Evolutionary conservation across 2,113 vertebrate species (phyloP).

Genomic region (Theristicus caerulescens): DNA sequence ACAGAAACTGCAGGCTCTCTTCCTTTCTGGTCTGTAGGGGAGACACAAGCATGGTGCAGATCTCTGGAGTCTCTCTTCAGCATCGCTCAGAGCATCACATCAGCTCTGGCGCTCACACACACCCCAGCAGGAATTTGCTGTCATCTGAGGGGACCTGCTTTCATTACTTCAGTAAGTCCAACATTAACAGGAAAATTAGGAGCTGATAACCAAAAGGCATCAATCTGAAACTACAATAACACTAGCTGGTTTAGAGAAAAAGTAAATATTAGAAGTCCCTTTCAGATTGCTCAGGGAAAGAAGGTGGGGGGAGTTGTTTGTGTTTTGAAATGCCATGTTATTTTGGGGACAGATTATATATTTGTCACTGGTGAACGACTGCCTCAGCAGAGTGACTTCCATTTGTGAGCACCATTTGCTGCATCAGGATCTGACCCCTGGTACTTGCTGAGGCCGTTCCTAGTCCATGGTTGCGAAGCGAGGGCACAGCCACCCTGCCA

Average conservation of each 20-base stretch:
- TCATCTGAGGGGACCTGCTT: background rate
- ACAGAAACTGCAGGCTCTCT: background rate
- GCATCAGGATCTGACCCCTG: background rate
- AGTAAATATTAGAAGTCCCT: background rate
- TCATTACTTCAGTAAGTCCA: background rate
- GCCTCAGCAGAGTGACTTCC: background rate
- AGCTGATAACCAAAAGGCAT: background rate
- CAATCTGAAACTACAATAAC: background rate
- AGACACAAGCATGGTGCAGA: background rate
- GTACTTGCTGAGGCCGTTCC: background rate
- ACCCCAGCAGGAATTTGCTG: background rate
- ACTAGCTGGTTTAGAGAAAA: background rate
- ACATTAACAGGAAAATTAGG: background rate
- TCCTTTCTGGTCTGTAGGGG: background rate
- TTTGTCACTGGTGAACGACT: background rate
- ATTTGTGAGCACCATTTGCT: background rate
- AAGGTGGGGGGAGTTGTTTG: accelerated
- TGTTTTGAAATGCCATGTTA: background rate
- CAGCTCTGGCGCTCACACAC: background rate
- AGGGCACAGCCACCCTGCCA: background rate
- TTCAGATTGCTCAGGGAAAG: background rate
- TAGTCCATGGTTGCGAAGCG: accelerated
- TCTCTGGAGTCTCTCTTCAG: background rate
- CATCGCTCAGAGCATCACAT: background rate
- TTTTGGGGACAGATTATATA: background rate